Evolutionary conservation across 1,140 invertebrate species (phyloP).

Genomic region (Halesus radiatus): DNA sequence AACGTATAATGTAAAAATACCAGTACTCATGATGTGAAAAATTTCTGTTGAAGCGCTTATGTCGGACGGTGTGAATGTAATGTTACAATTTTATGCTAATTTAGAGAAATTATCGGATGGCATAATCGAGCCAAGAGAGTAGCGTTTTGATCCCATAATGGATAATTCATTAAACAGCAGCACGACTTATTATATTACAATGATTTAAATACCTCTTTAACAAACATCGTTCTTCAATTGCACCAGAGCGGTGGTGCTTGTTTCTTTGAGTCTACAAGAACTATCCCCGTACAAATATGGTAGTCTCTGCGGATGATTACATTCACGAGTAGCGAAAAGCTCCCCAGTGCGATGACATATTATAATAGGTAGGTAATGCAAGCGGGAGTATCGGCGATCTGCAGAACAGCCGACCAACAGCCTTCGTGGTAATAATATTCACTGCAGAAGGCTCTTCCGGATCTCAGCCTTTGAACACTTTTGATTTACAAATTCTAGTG

Average conservation of each 20-base stretch:
- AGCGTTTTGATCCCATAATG: no score
- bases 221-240: conserved; percentile 11
- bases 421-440: neutral
- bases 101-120: no score
- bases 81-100: no score
- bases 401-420: neutral
- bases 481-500: no score
- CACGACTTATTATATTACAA: no score
- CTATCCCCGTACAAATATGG: conserved; percentile 7
- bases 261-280: conserved; percentile 7
- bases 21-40: no score
- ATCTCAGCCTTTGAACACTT: conserved; percentile 3
- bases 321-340: neutral
- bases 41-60: no score
- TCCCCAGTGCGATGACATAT: neutral
- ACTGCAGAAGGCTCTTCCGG: conserved; percentile 7
- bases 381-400: neutral
- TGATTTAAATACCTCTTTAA: neutral
- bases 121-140: no score
- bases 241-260: neutral
- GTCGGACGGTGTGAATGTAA: no score
- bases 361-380: neutral
- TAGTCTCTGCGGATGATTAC: neutral
- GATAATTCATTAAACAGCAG: no score
- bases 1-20: no score